Conservation (phyloP, 1,140 invertebrate genomes). For the Globodera ellingtonae region DNA sequence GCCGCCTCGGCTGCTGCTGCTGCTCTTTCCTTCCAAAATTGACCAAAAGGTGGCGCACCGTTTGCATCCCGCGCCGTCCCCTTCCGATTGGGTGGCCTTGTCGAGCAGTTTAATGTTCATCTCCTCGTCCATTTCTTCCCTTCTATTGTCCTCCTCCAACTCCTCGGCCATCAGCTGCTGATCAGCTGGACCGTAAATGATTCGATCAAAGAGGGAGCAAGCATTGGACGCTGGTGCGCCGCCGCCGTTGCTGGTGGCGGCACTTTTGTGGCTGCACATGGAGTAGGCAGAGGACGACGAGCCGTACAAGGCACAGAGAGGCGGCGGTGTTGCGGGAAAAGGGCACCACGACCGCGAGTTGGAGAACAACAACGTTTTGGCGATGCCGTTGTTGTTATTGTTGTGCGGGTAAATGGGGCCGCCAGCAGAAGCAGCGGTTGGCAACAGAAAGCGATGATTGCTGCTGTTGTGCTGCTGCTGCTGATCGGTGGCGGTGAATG, state of each 20-base stretch:
- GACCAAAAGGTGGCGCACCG: constrained; percentile 25
- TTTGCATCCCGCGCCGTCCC: constrained; percentile 5
- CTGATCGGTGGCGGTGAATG: too few relatives aligned
- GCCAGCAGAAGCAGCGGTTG: background rate
- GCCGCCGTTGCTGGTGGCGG: background rate
- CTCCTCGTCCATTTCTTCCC: background rate
- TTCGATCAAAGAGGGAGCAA: background rate
- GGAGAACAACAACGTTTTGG: too few relatives aligned
- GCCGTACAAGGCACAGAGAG: background rate
- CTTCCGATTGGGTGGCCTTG: constrained; percentile 19
- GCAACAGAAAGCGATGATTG: background rate
- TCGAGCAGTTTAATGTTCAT: constrained; percentile 5
- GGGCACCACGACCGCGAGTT: too few relatives aligned
- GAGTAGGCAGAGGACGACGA: background rate
- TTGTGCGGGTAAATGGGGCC: too few relatives aligned
- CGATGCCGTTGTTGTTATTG: too few relatives aligned
- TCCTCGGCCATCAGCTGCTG: background rate
- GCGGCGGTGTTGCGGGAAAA: background rate
- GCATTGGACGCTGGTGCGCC: background rate
- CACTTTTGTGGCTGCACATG: constrained; percentile 4
- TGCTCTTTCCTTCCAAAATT: constrained; percentile 24
- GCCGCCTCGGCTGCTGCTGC: constrained; percentile 7
- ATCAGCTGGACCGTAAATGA: background rate
- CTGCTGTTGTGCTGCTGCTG: too few relatives aligned
- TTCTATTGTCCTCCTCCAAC: background rate